Conservation (phyloP, 1,140 invertebrate species). For the Tribolium madens region DNA sequence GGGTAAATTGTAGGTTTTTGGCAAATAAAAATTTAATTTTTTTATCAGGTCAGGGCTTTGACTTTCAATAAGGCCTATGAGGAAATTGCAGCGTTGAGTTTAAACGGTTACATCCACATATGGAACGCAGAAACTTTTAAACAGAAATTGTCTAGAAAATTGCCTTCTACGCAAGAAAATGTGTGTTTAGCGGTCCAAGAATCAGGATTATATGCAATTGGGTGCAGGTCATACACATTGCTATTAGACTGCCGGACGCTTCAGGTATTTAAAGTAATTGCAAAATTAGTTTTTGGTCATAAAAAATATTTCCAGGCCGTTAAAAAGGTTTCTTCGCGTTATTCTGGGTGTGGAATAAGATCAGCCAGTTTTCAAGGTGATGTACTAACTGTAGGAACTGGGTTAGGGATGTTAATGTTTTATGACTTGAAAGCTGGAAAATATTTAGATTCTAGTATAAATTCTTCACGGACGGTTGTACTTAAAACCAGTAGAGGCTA, state of each 20-base stretch:
- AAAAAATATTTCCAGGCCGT: constrained; percentile 65
- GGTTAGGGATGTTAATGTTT: constrained; percentile 91
- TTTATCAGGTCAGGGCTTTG: constrained; percentile 84
- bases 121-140: constrained; percentile 91
- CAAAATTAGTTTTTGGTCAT: not conserved
- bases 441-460: constrained; percentile 91
- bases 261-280: constrained; percentile 69
- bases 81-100: constrained; percentile 91
- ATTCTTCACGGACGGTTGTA: constrained; percentile 88
- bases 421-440: constrained; percentile 92
- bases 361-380: constrained; percentile 92
- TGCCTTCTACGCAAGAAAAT: constrained; percentile 92
- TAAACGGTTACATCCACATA: constrained; percentile 94
- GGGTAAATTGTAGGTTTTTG: constrained; percentile 60
- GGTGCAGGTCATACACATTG: constrained; percentile 92
- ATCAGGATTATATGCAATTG: constrained; percentile 89
- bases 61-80: constrained; percentile 88
- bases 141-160: constrained; percentile 85
- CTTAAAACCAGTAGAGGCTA: constrained; percentile 90
- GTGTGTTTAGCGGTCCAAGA: constrained; percentile 91
- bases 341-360: constrained; percentile 87
- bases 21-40: constrained; percentile 50
- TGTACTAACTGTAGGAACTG: constrained; percentile 93
- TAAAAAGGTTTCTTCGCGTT: constrained; percentile 78
- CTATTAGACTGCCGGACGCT: constrained; percentile 89